Conservation (phyloP, 2,888 invertebrate genomes). For the Hypena proboscidalis region DNA sequence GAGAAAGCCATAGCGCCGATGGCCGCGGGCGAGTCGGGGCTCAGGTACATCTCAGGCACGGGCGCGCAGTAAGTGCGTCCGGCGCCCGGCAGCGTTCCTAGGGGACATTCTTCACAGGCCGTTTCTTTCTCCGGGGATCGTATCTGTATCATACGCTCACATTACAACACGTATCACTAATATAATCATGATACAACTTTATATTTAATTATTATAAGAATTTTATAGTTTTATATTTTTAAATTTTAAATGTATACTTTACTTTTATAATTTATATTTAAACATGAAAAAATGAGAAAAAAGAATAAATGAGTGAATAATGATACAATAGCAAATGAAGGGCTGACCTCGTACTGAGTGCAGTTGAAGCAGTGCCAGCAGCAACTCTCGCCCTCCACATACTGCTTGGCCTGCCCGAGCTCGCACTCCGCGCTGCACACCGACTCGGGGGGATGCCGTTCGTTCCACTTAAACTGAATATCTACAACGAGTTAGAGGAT, state of each 20-base stretch:
- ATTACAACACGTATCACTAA: not conserved
- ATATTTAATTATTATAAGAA: no score
- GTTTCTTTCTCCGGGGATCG: constrained; percentile 92
- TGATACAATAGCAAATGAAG: not conserved
- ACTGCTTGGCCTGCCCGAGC: constrained; percentile 95
- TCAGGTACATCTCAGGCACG: constrained; percentile 92
- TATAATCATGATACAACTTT: no score
- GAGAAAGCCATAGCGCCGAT: constrained; percentile 96
- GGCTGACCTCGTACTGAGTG: constrained; percentile 61
- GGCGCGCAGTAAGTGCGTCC: constrained; percentile 89
- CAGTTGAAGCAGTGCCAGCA: constrained; percentile 95
- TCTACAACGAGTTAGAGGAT: constrained; percentile 74
- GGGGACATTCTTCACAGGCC: constrained; percentile 91
- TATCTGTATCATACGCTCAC: constrained; percentile 87
- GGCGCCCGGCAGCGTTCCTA: constrained; percentile 92
- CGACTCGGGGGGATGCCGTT: constrained; percentile 92
- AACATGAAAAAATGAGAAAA: no score
- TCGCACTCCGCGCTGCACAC: constrained; percentile 96
- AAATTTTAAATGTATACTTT: no score
- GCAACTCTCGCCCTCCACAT: constrained; percentile 96
- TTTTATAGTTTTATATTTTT: no score
- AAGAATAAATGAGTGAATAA: no score
- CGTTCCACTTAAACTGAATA: constrained; percentile 92
- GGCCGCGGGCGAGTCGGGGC: constrained; percentile 93
- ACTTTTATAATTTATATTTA: no score